Conservation (phyloP, 2,888 invertebrate genomes). For the Mesorhabditis spiculigera region DNA sequence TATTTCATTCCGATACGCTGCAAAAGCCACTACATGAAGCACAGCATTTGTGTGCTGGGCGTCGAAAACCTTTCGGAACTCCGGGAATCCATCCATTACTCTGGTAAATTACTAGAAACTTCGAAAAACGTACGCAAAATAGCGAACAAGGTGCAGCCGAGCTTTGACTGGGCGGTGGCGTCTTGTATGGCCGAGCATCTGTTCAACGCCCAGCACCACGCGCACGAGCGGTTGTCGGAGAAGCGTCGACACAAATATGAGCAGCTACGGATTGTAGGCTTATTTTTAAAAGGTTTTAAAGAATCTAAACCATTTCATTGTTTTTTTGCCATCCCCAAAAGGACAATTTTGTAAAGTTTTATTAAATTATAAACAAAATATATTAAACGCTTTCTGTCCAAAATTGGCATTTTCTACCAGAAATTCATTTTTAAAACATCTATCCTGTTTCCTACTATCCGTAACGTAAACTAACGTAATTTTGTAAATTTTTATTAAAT, state of each 20-base stretch:
- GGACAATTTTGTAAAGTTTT: too few species aligned
- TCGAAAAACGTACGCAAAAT: neutral
- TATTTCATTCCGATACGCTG: neutral
- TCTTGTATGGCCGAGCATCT: neutral
- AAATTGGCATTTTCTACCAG: too few species aligned
- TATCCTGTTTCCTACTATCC: too few species aligned
- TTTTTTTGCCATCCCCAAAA: neutral
- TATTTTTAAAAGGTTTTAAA: neutral
- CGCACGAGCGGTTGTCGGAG: neutral
- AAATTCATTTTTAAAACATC: too few species aligned
- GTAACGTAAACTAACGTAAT: too few species aligned
- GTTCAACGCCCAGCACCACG: neutral
- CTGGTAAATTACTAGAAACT: neutral
- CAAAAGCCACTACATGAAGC: neutral
- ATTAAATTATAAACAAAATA: too few species aligned
- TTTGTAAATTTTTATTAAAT: too few species aligned
- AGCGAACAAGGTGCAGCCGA: neutral
- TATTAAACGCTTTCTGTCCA: too few species aligned
- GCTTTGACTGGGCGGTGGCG: neutral
- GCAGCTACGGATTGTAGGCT: neutral
- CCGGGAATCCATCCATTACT: neutral
- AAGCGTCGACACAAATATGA: neutral
- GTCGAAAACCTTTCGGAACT: constrained; percentile 1
- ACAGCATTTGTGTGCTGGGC: neutral
- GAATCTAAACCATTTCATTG: neutral